Conservation (phyloP, 1,140 invertebrate genomes). For the Papilio helenus region DNA sequence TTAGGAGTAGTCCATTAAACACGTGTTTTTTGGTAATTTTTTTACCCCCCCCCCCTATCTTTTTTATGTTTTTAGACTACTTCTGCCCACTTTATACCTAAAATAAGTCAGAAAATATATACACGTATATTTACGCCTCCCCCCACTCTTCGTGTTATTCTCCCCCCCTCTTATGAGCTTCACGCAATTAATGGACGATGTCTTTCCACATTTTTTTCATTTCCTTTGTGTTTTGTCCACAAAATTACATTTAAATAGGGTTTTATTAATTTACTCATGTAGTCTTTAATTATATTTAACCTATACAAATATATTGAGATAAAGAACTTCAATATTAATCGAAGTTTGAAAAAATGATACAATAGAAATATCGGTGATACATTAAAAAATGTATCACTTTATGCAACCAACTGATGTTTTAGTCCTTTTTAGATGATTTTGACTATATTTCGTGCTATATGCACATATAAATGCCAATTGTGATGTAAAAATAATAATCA, state of each 20-base stretch:
- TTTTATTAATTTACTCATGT: neutral
- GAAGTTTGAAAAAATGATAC: too few relatives aligned
- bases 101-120: neutral
- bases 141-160: too few relatives aligned
- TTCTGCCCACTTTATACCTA: neutral
- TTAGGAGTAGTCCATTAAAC: too few relatives aligned
- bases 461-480: neutral
- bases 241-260: neutral
- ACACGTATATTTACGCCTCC: too few relatives aligned
- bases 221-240: neutral
- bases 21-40: too few relatives aligned
- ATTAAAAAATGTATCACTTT: too few relatives aligned
- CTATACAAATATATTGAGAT: neutral
- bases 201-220: too few relatives aligned
- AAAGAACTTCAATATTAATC: too few relatives aligned
- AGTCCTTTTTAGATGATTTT: neutral
- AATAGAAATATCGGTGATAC: neutral
- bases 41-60: too few relatives aligned
- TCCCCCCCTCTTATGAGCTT: too few relatives aligned
- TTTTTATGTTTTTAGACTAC: too few relatives aligned
- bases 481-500: neutral
- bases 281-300: neutral
- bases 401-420: conserved; percentile 1
- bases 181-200: too few relatives aligned
- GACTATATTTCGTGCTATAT: neutral